Evolutionary conservation across 2,888 invertebrate genomes (phyloP), one percentile per base, ranked within the genome.

Genomic region (Drosophila leonis): DNA sequence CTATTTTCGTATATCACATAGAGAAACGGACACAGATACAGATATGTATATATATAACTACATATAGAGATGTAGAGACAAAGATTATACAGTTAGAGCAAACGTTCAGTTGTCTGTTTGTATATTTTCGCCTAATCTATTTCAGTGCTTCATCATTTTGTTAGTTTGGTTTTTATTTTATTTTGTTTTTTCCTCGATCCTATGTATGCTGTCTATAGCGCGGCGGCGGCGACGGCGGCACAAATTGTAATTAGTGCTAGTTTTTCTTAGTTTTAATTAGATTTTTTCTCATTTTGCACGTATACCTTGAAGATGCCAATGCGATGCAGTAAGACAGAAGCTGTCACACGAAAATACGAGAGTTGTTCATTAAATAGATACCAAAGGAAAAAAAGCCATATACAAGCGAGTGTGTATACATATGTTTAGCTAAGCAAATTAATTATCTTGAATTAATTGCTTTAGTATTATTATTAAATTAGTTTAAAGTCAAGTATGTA

Each of bases 241-340:
- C 87, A 84, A 84, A 87, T 82, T 83, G 83, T 83, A 83, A 87
- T 87, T 83, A 83, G 83, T 80, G 83, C 82, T 87, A 75, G 78
- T 67, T 78, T 80, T 71, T 57, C 65, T 75, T 75, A 59, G 72
- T 63, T 83, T 78, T 83, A 83, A 87, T 87, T 87, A 82, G 83
- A 83, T 80, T 73, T 72, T 65, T 68, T 67, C 60, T 70, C 59
- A 72, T 72, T 79, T 73, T 81, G 76, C 73, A 69, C 64, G 57
- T 66, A 66, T 72, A 79, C 82, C 83, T 83, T 83, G 83, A 83
- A 66, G 78, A 71, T 69, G 65, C 62, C 56, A 77, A 24, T 67
- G 56, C 20, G 64, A 67, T 79, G 74, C 74, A 77, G 70, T 83
- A 65, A 82, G 70, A 79, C 70, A 64, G 64, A 51, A 54, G 15